Base-by-base conservation (phyloP, 2,797 vertebrate genomes). In the Acipenser oxyrinchus region DNA sequence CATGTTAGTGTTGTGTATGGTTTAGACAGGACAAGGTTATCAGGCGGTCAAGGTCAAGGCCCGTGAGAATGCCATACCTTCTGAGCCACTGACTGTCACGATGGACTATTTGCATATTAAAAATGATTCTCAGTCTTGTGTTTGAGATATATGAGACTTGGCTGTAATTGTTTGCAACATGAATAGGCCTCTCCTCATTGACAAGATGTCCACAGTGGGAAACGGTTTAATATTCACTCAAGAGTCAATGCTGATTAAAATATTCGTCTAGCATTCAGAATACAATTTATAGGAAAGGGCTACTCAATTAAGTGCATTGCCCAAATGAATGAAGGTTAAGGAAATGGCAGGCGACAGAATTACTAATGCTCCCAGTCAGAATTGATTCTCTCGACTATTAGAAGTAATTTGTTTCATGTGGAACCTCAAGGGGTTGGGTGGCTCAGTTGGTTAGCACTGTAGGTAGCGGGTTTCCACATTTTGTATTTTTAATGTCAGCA, bases 241-340 rank as follows among this genome's bases (percentile, higher is more conserved):
- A 77, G 78, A 88, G 83, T 83, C 82, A 82, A 62, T 74, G 77
- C 82, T 89, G 88, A 90, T 89, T 88, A 88, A 89, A 89, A 88
- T 84, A 86, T 83, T 81, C 79, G 87, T 82, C 76, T 81, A 68
- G 77, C 79, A 77, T 88, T 89, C 84, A 80, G 83, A 89, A 87
- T 87, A 87, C 79, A 75, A 73, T 82, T 78, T 81, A 81, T 73
- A 71, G 72, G 74, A 71, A 60, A 74, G 77, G 74, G 76, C 78
- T 77, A 86, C 82, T 89, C 86, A 86, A 84, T 88, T 88, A 86
- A 85, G 75, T 51, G 60, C 79, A 63, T 23, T 68, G 72, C 74
- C 73, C 63, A 73, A 81, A 82, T 83, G 77, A 82, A 83, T 81
- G 77, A 74, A 75, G 74, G 77, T 68, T 72, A 65, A 75, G 67